Evolutionary conservation across 2,888 invertebrate species (phyloP).

Genomic region (Halocaridina rubra): DNA sequence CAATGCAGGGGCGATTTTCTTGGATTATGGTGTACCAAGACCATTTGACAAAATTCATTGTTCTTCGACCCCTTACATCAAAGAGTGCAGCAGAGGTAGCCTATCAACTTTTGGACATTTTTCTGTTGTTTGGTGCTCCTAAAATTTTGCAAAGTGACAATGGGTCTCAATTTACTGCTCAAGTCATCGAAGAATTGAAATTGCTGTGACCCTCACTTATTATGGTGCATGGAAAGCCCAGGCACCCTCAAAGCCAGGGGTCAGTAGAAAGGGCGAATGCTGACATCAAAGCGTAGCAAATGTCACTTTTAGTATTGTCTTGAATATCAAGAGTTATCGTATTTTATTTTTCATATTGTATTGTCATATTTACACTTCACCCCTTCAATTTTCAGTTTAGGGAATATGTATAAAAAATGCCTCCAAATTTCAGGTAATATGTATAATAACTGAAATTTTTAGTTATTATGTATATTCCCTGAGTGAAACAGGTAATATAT

Average conservation of each 20-base stretch:
- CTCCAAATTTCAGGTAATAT: too few species aligned
- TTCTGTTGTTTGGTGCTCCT: constrained; percentile 24
- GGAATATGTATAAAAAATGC: too few species aligned
- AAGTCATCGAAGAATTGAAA: constrained; percentile 21
- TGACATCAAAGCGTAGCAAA: too few species aligned
- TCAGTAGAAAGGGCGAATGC: constrained; percentile 24
- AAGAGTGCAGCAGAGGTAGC: constrained; percentile 32
- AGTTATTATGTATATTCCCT: too few species aligned
- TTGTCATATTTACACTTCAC: too few species aligned
- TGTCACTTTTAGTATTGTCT: too few species aligned
- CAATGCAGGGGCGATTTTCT: too few species aligned
- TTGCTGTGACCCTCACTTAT: not conserved
- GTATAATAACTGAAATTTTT: too few species aligned
- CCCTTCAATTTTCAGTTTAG: too few species aligned
- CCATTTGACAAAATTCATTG: constrained; percentile 14
- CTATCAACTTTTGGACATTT: constrained; percentile 28
- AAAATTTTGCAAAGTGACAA: constrained; percentile 29
- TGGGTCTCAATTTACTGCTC: constrained; percentile 30
- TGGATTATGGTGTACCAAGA: constrained; percentile 33
- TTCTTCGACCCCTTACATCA: constrained; percentile 20
- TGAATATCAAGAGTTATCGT: too few species aligned
- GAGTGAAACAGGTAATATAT: too few species aligned
- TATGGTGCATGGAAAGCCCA: constrained; percentile 18
- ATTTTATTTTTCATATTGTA: too few species aligned
- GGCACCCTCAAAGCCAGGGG: constrained; percentile 26